Percentiles rank a stretch among this genome's conserved stretches.
These are phyloP conservation scores for Holacanthella duospinosa DNA, from an alignment of 2,888 invertebrate genomes.

Conservation along the genomic window DNA sequence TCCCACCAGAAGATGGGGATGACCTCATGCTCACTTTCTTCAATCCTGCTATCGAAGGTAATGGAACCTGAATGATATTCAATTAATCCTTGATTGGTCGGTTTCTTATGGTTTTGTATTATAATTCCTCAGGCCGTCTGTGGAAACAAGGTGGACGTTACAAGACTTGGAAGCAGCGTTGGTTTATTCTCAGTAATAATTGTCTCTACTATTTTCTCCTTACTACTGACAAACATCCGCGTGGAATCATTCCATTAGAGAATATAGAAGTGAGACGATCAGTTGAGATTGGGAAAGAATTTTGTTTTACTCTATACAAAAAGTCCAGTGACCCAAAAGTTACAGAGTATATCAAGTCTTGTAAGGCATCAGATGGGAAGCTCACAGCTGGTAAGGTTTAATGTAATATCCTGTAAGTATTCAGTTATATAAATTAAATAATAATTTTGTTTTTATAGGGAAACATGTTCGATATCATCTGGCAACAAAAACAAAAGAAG, in stretches of 20 bases:
- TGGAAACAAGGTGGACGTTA: constrained; percentile 47
- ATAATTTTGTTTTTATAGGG: constrained; percentile 7
- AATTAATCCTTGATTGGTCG: background rate
- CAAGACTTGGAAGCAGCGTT: constrained; percentile 47
- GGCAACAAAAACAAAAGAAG: constrained; percentile 46
- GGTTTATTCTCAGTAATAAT: constrained; percentile 49
- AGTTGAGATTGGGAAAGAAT: constrained; percentile 43
- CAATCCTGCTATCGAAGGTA: constrained; percentile 46
- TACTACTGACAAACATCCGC: constrained; percentile 48
- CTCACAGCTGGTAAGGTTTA: constrained; percentile 23
- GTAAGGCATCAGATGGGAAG: constrained; percentile 31
- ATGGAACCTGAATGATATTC: background rate
- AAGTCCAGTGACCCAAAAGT: constrained; percentile 42
- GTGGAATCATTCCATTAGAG: constrained; percentile 49
- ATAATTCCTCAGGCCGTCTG: constrained; percentile 48
- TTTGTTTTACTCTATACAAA: constrained; percentile 44
- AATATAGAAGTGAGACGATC: constrained; percentile 44
- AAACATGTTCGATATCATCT: constrained; percentile 34
- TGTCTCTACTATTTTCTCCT: constrained; percentile 49
- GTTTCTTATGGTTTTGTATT: background rate
- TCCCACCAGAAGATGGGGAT: constrained; percentile 49
- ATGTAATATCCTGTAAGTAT: background rate
- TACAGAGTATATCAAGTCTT: constrained; percentile 31
- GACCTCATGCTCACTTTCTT: constrained; percentile 50
- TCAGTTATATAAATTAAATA: background rate